These are phyloP conservation scores for Synanthedon myopaeformis DNA, from an alignment of 2,888 invertebrate genomes.

Conservation along the genomic window DNA sequence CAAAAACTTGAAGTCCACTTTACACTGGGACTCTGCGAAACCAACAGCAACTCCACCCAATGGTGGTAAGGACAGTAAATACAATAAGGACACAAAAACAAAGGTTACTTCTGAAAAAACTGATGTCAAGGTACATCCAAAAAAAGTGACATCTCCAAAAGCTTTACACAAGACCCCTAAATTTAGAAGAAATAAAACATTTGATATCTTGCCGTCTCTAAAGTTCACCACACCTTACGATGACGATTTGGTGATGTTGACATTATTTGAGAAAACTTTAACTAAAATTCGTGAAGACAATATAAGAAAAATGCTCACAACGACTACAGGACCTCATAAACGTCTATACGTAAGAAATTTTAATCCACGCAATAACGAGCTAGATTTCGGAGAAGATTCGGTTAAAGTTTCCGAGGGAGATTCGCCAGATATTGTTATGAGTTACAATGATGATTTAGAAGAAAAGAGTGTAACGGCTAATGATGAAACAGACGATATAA, in stretches of 20 bases:
- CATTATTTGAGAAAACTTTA: conserved; percentile 31
- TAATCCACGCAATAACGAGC: conserved; percentile 19
- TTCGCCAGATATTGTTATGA: background rate
- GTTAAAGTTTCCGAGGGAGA: conserved; percentile 17
- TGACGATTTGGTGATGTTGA: conserved; percentile 34
- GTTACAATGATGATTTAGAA: background rate
- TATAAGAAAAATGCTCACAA: conserved; percentile 21
- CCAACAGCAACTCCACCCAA: no score
- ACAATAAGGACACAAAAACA: no score
- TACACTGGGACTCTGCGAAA: background rate
- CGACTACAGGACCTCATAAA: conserved; percentile 1
- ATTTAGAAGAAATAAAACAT: background rate
- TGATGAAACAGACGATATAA: conserved; percentile 15
- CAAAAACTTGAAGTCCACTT: conserved; percentile 13
- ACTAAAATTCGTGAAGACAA: conserved; percentile 31
- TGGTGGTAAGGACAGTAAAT: no score
- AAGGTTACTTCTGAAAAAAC: no score
- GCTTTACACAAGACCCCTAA: conserved; percentile 3
- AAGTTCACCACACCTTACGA: conserved; percentile 9
- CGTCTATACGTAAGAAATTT: conserved; percentile 4
- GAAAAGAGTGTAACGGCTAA: conserved; percentile 2
- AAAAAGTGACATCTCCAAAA: background rate
- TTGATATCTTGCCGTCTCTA: background rate
- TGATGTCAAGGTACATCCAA: no score
- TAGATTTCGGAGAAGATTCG: conserved; percentile 14